Percentiles rank a stretch among this genome's conserved stretches.
phyloP scores from a whole-genome alignment of 2,797 vertebrate species.

The Manis javanica region DNA sequence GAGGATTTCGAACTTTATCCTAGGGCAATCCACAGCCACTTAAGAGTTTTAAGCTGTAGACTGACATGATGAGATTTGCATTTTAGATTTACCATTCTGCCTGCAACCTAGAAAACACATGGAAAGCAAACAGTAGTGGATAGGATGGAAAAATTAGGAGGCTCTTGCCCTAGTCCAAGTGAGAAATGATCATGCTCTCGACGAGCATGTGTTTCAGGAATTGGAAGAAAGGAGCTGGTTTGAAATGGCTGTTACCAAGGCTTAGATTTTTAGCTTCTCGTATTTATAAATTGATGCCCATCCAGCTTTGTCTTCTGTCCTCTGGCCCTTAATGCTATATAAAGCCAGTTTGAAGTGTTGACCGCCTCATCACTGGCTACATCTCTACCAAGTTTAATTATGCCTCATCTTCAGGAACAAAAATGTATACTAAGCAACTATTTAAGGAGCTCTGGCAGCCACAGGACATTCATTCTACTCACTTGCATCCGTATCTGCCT shows the following conservation, averaged over 20 bases:
- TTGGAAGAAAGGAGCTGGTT: not conserved
- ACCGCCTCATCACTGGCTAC: not conserved
- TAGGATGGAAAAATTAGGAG: not conserved
- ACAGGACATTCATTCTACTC: not conserved
- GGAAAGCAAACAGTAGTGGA: not conserved
- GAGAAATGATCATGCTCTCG: not conserved
- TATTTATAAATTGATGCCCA: conserved; percentile 20
- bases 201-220: not conserved
- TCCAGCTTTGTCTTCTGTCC: conserved; percentile 12
- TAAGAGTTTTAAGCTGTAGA: conserved; percentile 43
- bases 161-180: not conserved
- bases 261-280: not conserved
- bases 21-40: conserved; percentile 25
- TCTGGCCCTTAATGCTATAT: not conserved
- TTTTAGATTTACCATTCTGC: conserved; percentile 61
- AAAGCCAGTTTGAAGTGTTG: not conserved
- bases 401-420: not conserved
- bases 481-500: not conserved
- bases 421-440: not conserved
- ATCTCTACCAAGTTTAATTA: not conserved
- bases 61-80: conserved; percentile 35
- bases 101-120: not conserved
- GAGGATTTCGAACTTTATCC: conserved; percentile 48
- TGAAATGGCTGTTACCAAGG: not conserved
- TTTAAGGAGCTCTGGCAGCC: not conserved